A percentile compares a stretch with the other conserved stretches of the same genome.
Conservation (phyloP, 2,888 invertebrate species). For the Pecten maximus region DNA sequence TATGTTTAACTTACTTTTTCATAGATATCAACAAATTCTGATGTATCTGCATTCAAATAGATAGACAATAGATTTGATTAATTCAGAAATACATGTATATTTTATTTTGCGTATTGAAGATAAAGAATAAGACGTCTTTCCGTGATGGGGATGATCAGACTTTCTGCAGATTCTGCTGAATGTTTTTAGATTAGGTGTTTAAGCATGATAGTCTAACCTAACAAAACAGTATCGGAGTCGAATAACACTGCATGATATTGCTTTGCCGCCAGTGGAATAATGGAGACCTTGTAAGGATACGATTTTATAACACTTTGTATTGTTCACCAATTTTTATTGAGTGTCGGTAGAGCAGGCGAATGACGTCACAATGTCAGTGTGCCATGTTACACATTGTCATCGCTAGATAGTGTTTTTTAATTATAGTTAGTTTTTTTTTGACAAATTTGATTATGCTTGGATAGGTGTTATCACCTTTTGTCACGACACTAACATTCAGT, state of each 20-base stretch:
- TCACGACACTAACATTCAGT: conserved; percentile 22
- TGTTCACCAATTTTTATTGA: conserved; percentile 23
- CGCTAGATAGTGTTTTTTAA: conserved; percentile 21
- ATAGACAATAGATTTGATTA: not conserved
- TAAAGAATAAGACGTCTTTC: not conserved
- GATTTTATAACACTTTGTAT: conserved; percentile 13
- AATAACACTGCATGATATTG: conserved; percentile 27
- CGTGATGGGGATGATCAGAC: not conserved
- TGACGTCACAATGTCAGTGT: not conserved
- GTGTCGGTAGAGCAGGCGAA: conserved; percentile 23
- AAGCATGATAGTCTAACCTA: not conserved
- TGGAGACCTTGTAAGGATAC: conserved; percentile 22
- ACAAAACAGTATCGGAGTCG: not conserved
- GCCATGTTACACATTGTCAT: conserved; percentile 22
- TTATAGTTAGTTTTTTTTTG: not conserved
- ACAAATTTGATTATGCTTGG: not conserved
- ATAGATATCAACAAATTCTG: not conserved
- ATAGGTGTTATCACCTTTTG: conserved; percentile 28
- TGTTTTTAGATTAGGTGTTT: not conserved
- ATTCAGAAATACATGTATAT: not conserved
- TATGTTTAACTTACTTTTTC: not conserved
- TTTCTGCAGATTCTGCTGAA: not conserved
- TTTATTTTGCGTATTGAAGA: too few species aligned
- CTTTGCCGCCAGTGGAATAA: conserved; percentile 27
- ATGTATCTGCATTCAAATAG: not conserved